Percentiles rank a stretch among this genome's conserved stretches.
These are phyloP conservation scores for Ctenopoma multispine DNA, from an alignment of 2,797 vertebrate species.

Conservation along the genomic window DNA sequence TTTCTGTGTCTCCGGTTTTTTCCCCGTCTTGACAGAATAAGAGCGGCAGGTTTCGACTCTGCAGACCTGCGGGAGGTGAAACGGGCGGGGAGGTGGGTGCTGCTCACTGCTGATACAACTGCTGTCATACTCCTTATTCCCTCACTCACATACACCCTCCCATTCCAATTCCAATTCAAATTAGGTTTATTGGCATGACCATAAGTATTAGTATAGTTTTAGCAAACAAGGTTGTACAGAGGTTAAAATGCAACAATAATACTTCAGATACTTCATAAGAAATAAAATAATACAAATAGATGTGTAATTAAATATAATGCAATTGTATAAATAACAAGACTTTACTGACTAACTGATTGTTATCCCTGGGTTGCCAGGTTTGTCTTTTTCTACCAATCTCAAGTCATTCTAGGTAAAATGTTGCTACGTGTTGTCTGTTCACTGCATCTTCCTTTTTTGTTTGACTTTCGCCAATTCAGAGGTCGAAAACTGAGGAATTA, in stretches of 20 bases:
- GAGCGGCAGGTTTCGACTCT: constrained; percentile 48
- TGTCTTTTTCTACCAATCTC: neutral
- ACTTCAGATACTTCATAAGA: neutral
- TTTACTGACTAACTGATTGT: neutral
- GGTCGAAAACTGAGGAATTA: too few relatives aligned
- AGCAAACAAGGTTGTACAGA: neutral
- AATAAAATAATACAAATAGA: neutral
- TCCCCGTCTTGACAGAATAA: neutral
- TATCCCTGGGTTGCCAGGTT: constrained; percentile 27
- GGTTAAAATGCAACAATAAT: constrained; percentile 4
- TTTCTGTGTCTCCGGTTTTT: constrained; percentile 14
- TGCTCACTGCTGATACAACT: constrained; percentile 54
- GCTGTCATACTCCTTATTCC: constrained; percentile 41
- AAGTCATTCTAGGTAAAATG: neutral
- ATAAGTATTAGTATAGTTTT: constrained; percentile 8
- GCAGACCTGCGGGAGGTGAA: constrained; percentile 50
- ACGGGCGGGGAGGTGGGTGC: constrained; percentile 34
- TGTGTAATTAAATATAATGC: too few relatives aligned
- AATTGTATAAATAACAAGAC: too few relatives aligned
- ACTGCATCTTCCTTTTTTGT: neutral
- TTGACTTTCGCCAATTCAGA: too few relatives aligned
- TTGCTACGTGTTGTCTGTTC: too few relatives aligned
- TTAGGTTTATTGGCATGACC: constrained; percentile 22
- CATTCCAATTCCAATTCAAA: constrained; percentile 40
- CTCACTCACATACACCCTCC: constrained; percentile 27